Evolutionary conservation across 2,888 invertebrate species (phyloP), one percentile per base, ranked within the genome.

Genomic region (Alsophila aescularia): DNA sequence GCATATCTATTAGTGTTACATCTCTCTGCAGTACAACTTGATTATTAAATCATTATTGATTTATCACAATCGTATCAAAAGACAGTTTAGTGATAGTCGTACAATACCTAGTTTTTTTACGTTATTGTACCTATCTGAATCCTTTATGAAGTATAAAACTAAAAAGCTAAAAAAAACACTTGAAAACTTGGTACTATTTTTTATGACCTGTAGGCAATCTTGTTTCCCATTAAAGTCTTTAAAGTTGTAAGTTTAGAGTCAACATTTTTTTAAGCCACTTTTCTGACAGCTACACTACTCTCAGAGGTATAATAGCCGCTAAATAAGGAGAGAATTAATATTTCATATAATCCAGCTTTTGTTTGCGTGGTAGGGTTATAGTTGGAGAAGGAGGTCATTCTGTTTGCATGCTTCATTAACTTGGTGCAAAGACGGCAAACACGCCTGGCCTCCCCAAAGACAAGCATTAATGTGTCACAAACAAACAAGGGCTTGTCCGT

Each of bases 371-470:
- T 9, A 9, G 43, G n/a, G n/a, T n/a, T n/a, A n/a, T n/a, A n/a
- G n/a, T n/a, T n/a, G n/a, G 27, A 21, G 15, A 36, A 14, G 21
- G 10, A 18, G 35, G 18, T 32, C 41, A 41, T 45, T 50, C 21
- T 50, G 50, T 51, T 51, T 42, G 36, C 42, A 51, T 51, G 42
- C 42, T 57, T 57, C 42, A 52, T 52, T 52, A 39, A 52, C 24
- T 27, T 13, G 35, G 27, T 43, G 47, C 47, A 42, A 56, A 47
- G 51, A 51, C 31, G 44, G 2, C 21, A 31, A 50, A 36, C 27
- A 52, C 43, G 35, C 29, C 36, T 34, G 37, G 34, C 32, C 27
- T 48, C 52, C 52, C 34, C 14, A 48, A 57, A 52, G 42, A 41
- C 35, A 44, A 41, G 31, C 37, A 27, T 48, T 60, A 52, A 55